Conservation (phyloP, 2,888 invertebrate species). For the Pterobdella sp. region DNA sequence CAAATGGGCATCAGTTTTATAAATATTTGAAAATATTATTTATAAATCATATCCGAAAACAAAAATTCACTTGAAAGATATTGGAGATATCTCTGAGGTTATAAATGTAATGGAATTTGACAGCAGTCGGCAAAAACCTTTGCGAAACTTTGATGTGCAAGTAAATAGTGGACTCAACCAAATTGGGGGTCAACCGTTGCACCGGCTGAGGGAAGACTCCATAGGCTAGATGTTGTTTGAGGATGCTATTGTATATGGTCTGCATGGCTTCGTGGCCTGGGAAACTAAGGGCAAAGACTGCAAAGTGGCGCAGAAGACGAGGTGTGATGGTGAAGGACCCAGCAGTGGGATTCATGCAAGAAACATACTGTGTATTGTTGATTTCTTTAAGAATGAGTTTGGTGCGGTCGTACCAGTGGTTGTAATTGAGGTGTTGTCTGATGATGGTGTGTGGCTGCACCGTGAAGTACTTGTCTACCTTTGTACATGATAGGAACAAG, state of each 20-base stretch:
- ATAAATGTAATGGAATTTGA: conserved; percentile 93
- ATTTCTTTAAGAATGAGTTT: conserved; percentile 84
- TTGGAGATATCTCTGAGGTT: conserved; percentile 89
- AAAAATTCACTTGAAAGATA: conserved; percentile 70
- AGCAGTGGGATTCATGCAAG: conserved; percentile 96
- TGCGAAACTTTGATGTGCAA: conserved; percentile 77
- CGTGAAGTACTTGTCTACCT: conserved; percentile 82
- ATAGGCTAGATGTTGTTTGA: conserved; percentile 52
- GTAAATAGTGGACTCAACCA: conserved; percentile 73
- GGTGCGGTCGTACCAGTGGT: conserved; percentile 89
- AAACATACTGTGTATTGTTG: conserved; percentile 92
- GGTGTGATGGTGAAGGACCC: conserved; percentile 95
- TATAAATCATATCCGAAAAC: not conserved
- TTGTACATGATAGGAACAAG: conserved; percentile 13
- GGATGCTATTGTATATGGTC: conserved; percentile 78
- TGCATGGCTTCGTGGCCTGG: conserved; percentile 74
- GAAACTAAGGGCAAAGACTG: conserved; percentile 61
- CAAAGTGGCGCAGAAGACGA: conserved; percentile 64
- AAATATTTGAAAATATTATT: not conserved
- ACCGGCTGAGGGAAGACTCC: conserved; percentile 55
- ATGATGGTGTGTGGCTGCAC: conserved; percentile 93
- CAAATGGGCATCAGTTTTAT: not conserved
- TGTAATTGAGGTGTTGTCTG: conserved; percentile 87
- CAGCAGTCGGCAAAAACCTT: conserved; percentile 84
- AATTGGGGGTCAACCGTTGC: conserved; percentile 62